These are phyloP conservation scores for Blastobasis adustella DNA, from an alignment of 2,888 invertebrate species.

Conservation along the genomic window DNA sequence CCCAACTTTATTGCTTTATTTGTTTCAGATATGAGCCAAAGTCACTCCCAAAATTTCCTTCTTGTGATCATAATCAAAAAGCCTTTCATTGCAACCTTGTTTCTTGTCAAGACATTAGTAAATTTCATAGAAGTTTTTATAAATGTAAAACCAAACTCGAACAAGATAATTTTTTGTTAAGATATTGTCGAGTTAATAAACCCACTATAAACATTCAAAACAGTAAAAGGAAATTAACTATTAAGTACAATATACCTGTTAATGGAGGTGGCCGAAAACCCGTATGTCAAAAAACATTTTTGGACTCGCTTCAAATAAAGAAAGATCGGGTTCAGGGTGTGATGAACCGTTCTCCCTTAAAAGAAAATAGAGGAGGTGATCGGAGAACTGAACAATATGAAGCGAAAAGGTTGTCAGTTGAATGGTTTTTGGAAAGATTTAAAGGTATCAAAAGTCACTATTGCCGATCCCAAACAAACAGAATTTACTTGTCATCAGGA, in stretches of 20 bases:
- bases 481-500: neutral
- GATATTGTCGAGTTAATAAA: conserved; percentile 12
- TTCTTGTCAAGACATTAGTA: conserved; percentile 11
- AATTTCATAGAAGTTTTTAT: conserved; percentile 15
- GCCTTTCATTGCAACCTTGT: conserved; percentile 13
- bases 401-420: conserved; percentile 11
- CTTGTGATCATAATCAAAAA: conserved; percentile 13
- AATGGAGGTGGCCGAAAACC: conserved; percentile 1
- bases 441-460: neutral
- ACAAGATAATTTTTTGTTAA: conserved; percentile 14
- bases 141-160: conserved; percentile 10
- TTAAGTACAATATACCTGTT: conserved; percentile 11
- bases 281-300: conserved; percentile 8
- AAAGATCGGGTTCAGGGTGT: conserved; percentile 9
- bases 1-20: neutral
- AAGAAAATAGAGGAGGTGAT: conserved; percentile 15
- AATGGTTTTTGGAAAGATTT: conserved; percentile 5
- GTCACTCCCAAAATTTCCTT: conserved; percentile 10
- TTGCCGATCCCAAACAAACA: conserved; percentile 5
- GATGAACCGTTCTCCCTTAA: conserved; percentile 4
- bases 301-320: conserved; percentile 4
- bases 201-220: conserved; percentile 9
- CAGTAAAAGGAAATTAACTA: conserved; percentile 12
- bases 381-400: conserved; percentile 6
- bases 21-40: conserved; percentile 1